These are phyloP conservation scores for Trachurus trachurus DNA, from an alignment of 2,797 vertebrate species.

Conservation along the genomic window DNA sequence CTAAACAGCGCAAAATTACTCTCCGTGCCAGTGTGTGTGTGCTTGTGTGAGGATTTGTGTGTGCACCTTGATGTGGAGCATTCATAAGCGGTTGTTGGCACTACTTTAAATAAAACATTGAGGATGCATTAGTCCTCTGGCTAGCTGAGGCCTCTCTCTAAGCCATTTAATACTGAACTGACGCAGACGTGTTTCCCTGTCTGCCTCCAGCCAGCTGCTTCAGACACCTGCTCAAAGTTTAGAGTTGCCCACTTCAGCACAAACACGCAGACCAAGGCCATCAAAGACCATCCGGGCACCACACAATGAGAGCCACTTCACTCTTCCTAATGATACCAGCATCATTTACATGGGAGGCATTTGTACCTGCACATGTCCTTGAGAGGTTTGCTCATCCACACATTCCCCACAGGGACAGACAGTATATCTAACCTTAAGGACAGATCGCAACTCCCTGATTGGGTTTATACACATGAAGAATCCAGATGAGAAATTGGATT, in stretches of 20 bases:
- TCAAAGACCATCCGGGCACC: slow-evolving; percentile 78
- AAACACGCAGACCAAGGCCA: slow-evolving; percentile 63
- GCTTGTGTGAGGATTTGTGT: slow-evolving; percentile 33
- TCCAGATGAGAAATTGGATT: background rate
- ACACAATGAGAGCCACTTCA: slow-evolving; percentile 81
- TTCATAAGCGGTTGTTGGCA: slow-evolving; percentile 67
- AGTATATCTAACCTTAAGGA: background rate
- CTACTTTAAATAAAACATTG: slow-evolving; percentile 80
- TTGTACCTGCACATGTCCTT: slow-evolving; percentile 32
- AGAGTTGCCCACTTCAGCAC: slow-evolving; percentile 78
- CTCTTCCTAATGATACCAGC: slow-evolving; percentile 83
- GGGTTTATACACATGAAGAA: background rate
- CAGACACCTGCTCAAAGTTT: slow-evolving; percentile 83
- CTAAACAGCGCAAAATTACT: slow-evolving; percentile 78
- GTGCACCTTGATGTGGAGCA: slow-evolving; percentile 51
- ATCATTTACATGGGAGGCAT: slow-evolving; percentile 69
- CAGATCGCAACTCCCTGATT: background rate
- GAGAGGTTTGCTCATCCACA: slow-evolving; percentile 39
- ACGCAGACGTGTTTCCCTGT: slow-evolving; percentile 78
- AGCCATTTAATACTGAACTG: slow-evolving; percentile 77
- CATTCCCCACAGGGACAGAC: slow-evolving; percentile 21
- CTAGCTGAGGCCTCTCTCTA: slow-evolving; percentile 68
- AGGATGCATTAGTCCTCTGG: slow-evolving; percentile 79
- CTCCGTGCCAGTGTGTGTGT: slow-evolving; percentile 26
- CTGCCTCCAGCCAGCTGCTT: slow-evolving; percentile 83